Conservation (phyloP, 2,113 vertebrate species). For the Prochilodus magdalenae region DNA sequence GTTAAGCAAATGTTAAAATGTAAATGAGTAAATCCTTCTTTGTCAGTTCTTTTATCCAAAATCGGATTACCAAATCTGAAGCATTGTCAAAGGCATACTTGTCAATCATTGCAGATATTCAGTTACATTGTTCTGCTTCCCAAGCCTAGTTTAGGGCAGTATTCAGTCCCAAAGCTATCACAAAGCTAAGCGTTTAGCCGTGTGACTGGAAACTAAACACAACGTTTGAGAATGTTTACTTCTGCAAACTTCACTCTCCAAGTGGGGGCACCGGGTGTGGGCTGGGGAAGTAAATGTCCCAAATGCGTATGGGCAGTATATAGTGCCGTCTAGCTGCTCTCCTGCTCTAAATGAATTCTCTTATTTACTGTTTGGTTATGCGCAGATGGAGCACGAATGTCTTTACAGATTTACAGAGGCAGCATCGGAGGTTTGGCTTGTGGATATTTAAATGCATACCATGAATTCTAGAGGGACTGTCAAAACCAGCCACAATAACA, state of each 20-base stretch:
- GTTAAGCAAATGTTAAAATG: too few species aligned
- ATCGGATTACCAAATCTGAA: too few species aligned
- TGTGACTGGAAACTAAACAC: neutral
- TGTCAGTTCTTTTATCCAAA: too few species aligned
- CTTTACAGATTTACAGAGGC: neutral
- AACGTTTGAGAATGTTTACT: neutral
- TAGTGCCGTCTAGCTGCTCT: too few species aligned
- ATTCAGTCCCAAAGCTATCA: too few species aligned
- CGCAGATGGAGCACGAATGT: neutral
- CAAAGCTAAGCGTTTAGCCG: neutral
- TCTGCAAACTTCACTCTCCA: neutral
- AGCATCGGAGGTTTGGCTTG: neutral
- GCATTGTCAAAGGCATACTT: too few species aligned
- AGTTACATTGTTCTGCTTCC: too few species aligned
- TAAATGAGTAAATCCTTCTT: too few species aligned
- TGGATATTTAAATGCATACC: slow-evolving; percentile 24
- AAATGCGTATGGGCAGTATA: neutral
- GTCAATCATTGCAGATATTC: too few species aligned
- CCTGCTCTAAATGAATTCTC: too few species aligned
- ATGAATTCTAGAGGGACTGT: slow-evolving; percentile 14
- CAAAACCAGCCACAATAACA: slow-evolving; percentile 40
- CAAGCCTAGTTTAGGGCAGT: too few species aligned
- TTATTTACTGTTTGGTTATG: neutral
- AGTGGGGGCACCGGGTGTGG: slow-evolving; percentile 29
- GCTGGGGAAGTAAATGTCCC: neutral